These are phyloP conservation scores for Poeciliopsis occidentalis DNA, from an alignment of 2,113 vertebrate genomes.

Conservation along the genomic window DNA sequence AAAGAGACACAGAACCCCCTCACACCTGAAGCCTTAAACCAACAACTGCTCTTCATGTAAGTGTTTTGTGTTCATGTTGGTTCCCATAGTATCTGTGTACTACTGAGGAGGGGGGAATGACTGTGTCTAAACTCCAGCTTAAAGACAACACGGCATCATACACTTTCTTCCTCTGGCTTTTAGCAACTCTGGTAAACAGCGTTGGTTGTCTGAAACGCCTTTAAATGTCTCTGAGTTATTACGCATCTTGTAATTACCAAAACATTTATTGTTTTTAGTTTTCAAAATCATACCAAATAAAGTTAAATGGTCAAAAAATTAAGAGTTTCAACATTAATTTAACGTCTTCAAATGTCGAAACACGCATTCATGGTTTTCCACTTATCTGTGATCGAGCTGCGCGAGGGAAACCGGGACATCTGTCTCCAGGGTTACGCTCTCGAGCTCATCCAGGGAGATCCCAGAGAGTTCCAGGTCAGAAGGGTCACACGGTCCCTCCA, in stretches of 20 bases:
- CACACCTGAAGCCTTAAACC: slow-evolving; percentile 27
- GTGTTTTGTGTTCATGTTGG: neutral
- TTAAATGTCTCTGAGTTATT: slow-evolving; percentile 39
- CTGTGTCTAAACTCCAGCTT: slow-evolving; percentile 34
- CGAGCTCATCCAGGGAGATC: no score
- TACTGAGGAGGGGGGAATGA: slow-evolving; percentile 43
- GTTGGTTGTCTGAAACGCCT: slow-evolving; percentile 28
- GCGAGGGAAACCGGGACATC: neutral
- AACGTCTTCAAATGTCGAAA: neutral
- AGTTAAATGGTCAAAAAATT: slow-evolving; percentile 31
- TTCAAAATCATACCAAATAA: slow-evolving; percentile 63
- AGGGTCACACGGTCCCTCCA: neutral
- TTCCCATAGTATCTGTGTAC: slow-evolving; percentile 22
- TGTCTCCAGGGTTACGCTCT: no score
- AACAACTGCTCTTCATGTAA: neutral
- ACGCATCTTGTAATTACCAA: slow-evolving; percentile 41
- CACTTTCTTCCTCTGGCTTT: slow-evolving; percentile 15
- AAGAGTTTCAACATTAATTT: neutral
- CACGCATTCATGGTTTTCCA: neutral
- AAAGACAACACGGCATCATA: slow-evolving; percentile 26
- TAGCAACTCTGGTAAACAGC: slow-evolving; percentile 25
- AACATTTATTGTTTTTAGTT: slow-evolving; percentile 45
- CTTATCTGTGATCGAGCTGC: neutral
- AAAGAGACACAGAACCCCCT: slow-evolving; percentile 27
- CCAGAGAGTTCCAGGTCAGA: no score